Evolutionary conservation across 2,888 invertebrate species (phyloP).

Genomic region (Drosophila sordidula): DNA sequence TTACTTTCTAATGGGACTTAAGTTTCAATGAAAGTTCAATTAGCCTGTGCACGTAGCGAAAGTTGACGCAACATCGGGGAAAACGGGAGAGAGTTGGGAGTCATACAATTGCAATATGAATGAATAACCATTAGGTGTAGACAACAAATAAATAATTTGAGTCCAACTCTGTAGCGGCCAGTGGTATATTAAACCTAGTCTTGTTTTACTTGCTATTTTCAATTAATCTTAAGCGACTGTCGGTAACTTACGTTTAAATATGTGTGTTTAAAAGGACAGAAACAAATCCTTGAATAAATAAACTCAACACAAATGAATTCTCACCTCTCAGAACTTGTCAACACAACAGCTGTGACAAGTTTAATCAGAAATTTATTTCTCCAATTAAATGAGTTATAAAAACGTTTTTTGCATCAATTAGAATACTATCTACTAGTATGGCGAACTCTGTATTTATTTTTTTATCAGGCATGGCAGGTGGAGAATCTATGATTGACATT

Average conservation of each 20-base stretch:
- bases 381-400: slow-evolving; percentile 44
- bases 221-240: no score
- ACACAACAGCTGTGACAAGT: slow-evolving; percentile 9
- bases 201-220: no score
- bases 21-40: slow-evolving; percentile 80
- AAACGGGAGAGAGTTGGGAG: slow-evolving; percentile 20
- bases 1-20: slow-evolving; percentile 75
- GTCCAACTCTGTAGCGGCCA: no score
- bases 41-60: slow-evolving; percentile 70
- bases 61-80: slow-evolving; percentile 58
- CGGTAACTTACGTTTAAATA: no score
- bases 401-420: slow-evolving; percentile 46
- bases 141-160: no score
- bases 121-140: neutral
- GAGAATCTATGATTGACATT: slow-evolving; percentile 37
- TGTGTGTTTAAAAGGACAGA: neutral
- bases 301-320: slow-evolving; percentile 4
- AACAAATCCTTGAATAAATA: neutral
- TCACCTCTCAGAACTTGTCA: slow-evolving; percentile 8
- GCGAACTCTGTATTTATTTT: neutral
- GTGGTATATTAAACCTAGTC: no score
- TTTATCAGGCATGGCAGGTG: slow-evolving; percentile 6
- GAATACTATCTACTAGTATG: slow-evolving; percentile 23
- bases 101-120: slow-evolving; percentile 6
- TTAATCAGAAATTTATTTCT: slow-evolving; percentile 42